Base-by-base conservation (phyloP, 2,113 vertebrate genomes). In the Pachyramphus minor region DNA sequence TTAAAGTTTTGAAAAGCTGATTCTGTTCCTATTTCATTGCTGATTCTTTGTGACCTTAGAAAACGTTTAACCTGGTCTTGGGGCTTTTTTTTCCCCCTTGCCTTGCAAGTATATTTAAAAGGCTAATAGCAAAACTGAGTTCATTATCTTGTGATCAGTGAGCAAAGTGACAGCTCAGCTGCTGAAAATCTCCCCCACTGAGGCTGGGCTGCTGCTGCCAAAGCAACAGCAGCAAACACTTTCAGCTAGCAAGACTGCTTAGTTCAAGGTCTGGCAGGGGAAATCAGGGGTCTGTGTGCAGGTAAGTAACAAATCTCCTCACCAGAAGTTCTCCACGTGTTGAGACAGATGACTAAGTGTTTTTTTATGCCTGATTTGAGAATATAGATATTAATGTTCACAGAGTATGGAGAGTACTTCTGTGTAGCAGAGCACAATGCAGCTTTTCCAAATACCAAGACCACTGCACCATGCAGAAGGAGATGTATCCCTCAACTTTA, bases 71-170 rank as follows among this genome's bases (percentile, higher is more conserved):
- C 45, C 20, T 58, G 31, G 16, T 42, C 62, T 45, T 20, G 30
- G 39, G 2, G 11, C 8, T 22, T 21, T 11, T 31, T 12, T n/a
- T 41, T 5, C 8, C 1, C 5, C 9, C 14, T 12, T n/a, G n/a
- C 15, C 8, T 33, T 50, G 11, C 45, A 74, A 80, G 16, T 33
- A 11, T 62, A 23, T 69, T 78, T 67, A n/a, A 74, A 78, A 89
- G 60, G 45, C 62, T 85, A 47, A 78, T 16, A 64, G 52, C 35
- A 75, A 47, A 95, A 33, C 39, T 25, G 73, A 55, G 60, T 67
- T 92, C 6, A 5, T 67, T 73, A n/a, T 56, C 41, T 79, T 27
- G 33, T 53, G 44, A 45, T 69, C n/a, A 52, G 59, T 68, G 58
- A 53, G 42, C n/a, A 44, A 11, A 90, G 59, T 52, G 63, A 74